Evolutionary conservation across 2,797 vertebrate species (phyloP).

Genomic region (Anabacerthia variegaticeps): DNA sequence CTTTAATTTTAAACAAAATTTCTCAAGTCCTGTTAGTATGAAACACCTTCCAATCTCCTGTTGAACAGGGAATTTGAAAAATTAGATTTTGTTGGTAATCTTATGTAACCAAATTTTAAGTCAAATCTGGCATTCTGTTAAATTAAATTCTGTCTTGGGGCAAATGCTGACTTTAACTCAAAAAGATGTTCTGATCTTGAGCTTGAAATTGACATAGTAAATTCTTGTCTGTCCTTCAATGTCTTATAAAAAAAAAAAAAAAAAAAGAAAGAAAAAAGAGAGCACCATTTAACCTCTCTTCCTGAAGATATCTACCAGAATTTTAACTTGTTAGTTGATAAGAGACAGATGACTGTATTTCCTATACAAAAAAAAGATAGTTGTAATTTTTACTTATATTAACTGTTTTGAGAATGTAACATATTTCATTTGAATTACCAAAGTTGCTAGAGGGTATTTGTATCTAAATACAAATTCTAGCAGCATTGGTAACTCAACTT

Average conservation of each 20-base stretch:
- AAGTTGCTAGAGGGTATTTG: background rate
- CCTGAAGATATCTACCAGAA: background rate
- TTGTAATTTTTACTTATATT: background rate
- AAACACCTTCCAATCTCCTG: background rate
- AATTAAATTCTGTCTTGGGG: constrained; percentile 1
- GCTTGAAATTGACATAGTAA: background rate
- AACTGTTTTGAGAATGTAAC: background rate
- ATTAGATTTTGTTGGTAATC: background rate
- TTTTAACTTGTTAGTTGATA: background rate
- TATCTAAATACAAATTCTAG: too few relatives aligned
- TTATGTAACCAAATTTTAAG: background rate
- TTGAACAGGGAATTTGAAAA: background rate
- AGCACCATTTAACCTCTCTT: background rate
- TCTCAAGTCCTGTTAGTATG: background rate
- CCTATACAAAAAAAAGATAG: background rate
- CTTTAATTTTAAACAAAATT: background rate
- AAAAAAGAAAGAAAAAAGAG: background rate
- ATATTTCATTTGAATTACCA: background rate
- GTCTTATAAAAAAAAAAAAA: background rate
- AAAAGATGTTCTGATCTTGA: background rate
- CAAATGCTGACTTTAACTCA: background rate
- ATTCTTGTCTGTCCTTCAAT: background rate
- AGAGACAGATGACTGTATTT: background rate
- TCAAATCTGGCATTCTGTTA: background rate
- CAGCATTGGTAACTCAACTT: background rate